Evolutionary conservation across 2,113 vertebrate species (phyloP), one percentile per base, ranked within the genome.

Genomic region (Paradoxurus hermaphroditus): DNA sequence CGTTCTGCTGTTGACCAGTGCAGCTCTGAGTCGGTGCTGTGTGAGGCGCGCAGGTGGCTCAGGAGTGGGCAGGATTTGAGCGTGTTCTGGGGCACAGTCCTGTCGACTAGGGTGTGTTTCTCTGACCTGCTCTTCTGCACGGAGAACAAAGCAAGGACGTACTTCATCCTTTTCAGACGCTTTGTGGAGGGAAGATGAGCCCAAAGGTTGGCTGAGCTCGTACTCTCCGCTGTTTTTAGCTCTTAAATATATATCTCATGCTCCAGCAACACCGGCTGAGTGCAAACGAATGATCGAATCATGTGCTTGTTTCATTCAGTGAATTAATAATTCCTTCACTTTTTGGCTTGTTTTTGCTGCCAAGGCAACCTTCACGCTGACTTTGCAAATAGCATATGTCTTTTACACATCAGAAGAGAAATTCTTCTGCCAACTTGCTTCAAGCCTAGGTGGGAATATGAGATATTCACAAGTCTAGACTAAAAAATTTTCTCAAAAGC

Each of bases 61-160:
- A 19, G 21, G 79, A 29, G 49, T 6, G 23, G 36, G 39, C 6
- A 21, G 14, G 56, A 7, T 31, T 21, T 15, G 16, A 4, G 15
- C 10, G 5, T 62, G 13, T 49, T 21, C 11, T 31, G 18, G 25
- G 23, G 16, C 39, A 9, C 25, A 51, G 11, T 16, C 63, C 62
- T 0, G 9, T 25, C 67, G 29, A 6, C 3, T 5, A n/a, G 2
- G 21, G 11, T 59, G n/a, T 36, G 6, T 63, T 56, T 44, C 23
- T 56, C 49, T n/a, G 31, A 46, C 11, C 4, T n/a, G 49, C n/a
- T 79, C 51, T 36, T 87, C 12, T 15, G 2, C 27, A 15, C 5
- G 21, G 85, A 77, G 36, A 34, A 13, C 31, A 70, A 59, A 81
- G 3, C 49, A 72, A 72, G 25, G 3, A 39, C 36, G n/a, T n/a